Conservation (phyloP, 2,888 invertebrate species). For the Agapetus fuscipes region DNA sequence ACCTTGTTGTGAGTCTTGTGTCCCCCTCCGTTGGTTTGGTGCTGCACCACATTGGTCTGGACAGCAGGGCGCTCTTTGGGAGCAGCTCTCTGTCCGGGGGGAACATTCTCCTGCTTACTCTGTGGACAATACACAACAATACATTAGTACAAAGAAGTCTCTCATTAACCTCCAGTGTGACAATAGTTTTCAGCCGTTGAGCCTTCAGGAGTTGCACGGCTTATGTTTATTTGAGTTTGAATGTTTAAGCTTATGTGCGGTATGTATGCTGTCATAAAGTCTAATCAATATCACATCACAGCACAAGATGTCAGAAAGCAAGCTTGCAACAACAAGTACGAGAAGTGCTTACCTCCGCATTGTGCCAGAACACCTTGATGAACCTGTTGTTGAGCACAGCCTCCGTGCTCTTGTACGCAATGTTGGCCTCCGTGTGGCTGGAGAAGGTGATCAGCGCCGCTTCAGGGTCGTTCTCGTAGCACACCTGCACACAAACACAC, state of each 20-base stretch:
- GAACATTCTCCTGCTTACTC: constrained; percentile 54
- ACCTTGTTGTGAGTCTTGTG: constrained; percentile 39
- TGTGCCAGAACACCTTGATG: constrained; percentile 97
- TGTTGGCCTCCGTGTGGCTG: constrained; percentile 81
- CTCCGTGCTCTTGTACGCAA: constrained; percentile 91
- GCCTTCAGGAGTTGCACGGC: too few species aligned
- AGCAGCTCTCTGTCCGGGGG: constrained; percentile 27
- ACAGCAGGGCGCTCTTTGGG: constrained; percentile 45
- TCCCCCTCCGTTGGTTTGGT: constrained; percentile 31
- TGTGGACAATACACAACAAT: constrained; percentile 23
- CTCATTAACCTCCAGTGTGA: neutral
- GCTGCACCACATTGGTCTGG: constrained; percentile 27
- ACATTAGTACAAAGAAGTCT: neutral
- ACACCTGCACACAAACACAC: constrained; percentile 42
- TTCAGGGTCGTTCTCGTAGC: constrained; percentile 79
- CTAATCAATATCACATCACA: too few species aligned
- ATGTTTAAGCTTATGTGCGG: too few species aligned
- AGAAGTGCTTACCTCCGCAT: constrained; percentile 35
- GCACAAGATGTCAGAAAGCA: neutral
- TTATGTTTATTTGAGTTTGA: too few species aligned
- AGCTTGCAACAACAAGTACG: neutral
- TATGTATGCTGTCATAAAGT: too few species aligned
- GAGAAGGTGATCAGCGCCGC: constrained; percentile 91
- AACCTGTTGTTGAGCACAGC: constrained; percentile 97
- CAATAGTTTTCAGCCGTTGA: neutral